Evolutionary conservation across 2,888 invertebrate species (phyloP), one percentile per base, ranked within the genome.

Genomic region (Gastrophysa polygoni): DNA sequence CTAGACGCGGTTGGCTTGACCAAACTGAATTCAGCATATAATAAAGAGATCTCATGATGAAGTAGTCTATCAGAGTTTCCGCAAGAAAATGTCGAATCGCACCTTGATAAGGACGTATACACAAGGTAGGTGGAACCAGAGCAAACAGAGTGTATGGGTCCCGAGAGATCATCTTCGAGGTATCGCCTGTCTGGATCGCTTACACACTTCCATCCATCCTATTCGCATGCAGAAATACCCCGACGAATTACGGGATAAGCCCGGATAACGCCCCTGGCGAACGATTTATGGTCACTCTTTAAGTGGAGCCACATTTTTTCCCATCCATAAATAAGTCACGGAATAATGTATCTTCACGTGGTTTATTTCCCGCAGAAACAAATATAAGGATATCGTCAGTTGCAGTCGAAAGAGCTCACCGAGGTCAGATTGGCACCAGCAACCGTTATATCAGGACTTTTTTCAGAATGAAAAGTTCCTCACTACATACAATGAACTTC

Each of bases 101-200:
- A 59, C 32, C 51, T 46, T 28, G 57, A 63, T 46, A 59, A 57
- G 56, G 56, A 52, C 24, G 14, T 43, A 21, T 28, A 24, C n/a
- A 34, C 18, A 52, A 51, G 56, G 38, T 65, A 68, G 70, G 66
- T 71, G 66, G 72, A 72, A 73, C 71, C 74, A 71, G 67, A 70
- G 73, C 66, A 66, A 48, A 54, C 38, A 60, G 47, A 63, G 71
- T 71, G 69, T 64, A 73, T 70, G 73, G 69, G 69, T 71, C 73
- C 73, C 73, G 61, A 55, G 73, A 70, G 75, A 72, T 68, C 54
- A 55, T 44, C 17, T 54, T 66, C 73, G 71, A 78, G 77, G 75
- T 75, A 78, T 77, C 73, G 76, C 76, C 72, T 73, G 78, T 77
- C 78, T 71, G 70, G 73, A 75, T 77, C 76, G 77, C 71, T 77